phyloP scores from a whole-genome alignment of 2,797 vertebrate genomes.

The Pempheris klunzingeri region DNA sequence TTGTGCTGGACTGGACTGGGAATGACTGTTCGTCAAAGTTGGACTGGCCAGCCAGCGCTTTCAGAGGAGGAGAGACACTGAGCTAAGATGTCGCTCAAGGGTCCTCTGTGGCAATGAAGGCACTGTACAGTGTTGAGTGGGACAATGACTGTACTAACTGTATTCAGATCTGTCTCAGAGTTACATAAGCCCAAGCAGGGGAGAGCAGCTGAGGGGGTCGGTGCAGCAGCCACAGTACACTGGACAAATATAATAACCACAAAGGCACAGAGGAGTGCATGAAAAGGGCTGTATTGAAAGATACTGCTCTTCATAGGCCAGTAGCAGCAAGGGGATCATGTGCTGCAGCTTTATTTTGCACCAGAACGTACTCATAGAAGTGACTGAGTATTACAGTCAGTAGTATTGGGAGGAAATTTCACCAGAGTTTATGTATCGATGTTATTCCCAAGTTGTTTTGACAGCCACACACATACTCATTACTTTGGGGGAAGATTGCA shows the following conservation, averaged over 20 bases:
- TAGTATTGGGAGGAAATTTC: slow-evolving; percentile 53
- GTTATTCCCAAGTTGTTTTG: slow-evolving; percentile 66
- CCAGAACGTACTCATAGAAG: slow-evolving; percentile 46
- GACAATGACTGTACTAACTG: slow-evolving; percentile 85
- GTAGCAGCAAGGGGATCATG: slow-evolving; percentile 68
- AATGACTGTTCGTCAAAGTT: slow-evolving; percentile 63
- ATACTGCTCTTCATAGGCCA: slow-evolving; percentile 77
- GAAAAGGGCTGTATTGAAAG: slow-evolving; percentile 79
- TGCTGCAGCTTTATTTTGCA: slow-evolving; percentile 67
- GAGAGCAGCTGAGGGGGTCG: slow-evolving; percentile 76
- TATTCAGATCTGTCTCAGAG: slow-evolving; percentile 81
- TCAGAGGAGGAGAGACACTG: slow-evolving; percentile 64
- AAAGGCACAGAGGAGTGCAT: slow-evolving; percentile 76
- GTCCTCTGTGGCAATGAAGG: slow-evolving; percentile 69
- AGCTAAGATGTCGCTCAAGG: slow-evolving; percentile 82
- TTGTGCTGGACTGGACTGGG: slow-evolving; percentile 56
- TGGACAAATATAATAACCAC: slow-evolving; percentile 87
- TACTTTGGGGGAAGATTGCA: slow-evolving; percentile 66
- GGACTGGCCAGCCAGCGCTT: slow-evolving; percentile 57
- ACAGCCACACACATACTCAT: slow-evolving; percentile 67
- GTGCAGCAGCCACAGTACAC: slow-evolving; percentile 84
- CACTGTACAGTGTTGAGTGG: slow-evolving; percentile 79
- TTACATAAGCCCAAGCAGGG: slow-evolving; percentile 78
- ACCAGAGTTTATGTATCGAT: slow-evolving; percentile 58
- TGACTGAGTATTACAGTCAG: slow-evolving; percentile 29